Conservation (phyloP, 2,113 vertebrate genomes). For the Hepsetus odoe region DNA sequence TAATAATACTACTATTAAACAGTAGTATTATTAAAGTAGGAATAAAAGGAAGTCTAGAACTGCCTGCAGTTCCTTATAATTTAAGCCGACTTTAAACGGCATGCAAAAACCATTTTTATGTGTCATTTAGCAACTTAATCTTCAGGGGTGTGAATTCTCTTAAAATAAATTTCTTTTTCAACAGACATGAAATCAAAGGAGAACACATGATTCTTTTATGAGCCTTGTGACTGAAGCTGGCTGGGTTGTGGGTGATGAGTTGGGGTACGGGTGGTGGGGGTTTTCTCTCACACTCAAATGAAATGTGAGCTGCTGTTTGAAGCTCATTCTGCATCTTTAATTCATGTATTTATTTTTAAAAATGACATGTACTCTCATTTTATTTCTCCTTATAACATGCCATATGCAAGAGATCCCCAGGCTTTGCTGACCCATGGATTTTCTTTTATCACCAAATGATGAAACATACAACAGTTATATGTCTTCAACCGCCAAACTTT, state of each 20-base stretch:
- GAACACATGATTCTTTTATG: conserved; percentile 46
- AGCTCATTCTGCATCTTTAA: conserved; percentile 15
- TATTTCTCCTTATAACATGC: not conserved
- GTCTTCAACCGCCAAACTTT: no score
- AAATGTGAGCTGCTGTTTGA: conserved; percentile 19
- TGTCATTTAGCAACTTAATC: conserved; percentile 2
- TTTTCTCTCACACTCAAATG: conserved; percentile 18
- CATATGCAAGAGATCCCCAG: not conserved
- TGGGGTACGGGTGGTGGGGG: no score
- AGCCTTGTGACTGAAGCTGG: conserved; percentile 21
- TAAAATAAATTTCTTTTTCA: conserved; percentile 6
- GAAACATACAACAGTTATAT: no score
- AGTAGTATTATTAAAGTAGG: not conserved
- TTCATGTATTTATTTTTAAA: conserved; percentile 20
- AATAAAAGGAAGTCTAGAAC: not conserved
- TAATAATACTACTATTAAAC: not conserved
- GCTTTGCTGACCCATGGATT: not conserved
- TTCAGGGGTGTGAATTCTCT: conserved; percentile 28
- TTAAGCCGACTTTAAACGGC: no score
- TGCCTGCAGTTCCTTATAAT: no score
- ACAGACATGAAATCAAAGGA: conserved; percentile 41
- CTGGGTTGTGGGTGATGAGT: conserved; percentile 13
- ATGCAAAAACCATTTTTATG: conserved; percentile 8
- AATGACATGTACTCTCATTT: not conserved
- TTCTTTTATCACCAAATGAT: not conserved